A percentile compares a stretch with the other conserved stretches of the same genome.
phyloP scores from a whole-genome alignment of 2,888 invertebrate species.

The Drosophila melanocephala region DNA sequence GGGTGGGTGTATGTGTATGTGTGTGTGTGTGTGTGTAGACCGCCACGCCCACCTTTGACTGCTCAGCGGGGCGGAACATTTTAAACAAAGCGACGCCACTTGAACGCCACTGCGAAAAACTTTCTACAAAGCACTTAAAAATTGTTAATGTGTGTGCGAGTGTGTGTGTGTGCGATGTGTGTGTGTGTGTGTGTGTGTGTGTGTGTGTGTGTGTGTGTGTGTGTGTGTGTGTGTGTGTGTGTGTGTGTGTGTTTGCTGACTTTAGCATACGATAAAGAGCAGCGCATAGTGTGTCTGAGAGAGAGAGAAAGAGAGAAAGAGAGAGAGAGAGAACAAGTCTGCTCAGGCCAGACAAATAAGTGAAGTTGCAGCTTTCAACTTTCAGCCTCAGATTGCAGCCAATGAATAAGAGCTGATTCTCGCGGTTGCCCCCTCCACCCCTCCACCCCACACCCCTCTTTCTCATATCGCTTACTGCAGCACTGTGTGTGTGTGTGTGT shows the following conservation, averaged over 20 bases:
- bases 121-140: constrained; percentile 75
- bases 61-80: constrained; percentile 65
- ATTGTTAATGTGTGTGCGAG: constrained; percentile 46
- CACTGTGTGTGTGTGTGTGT: constrained; percentile 25
- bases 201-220: constrained; percentile 36
- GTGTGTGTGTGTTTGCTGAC: constrained; percentile 50
- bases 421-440: constrained; percentile 24
- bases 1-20: neutral
- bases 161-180: constrained; percentile 21
- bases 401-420: constrained; percentile 58
- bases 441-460: neutral
- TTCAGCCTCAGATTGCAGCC: constrained; percentile 74
- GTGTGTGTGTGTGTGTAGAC: constrained; percentile 34
- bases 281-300: constrained; percentile 9
- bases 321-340: constrained; percentile 1
- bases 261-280: constrained; percentile 75
- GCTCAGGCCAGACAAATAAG: constrained; percentile 73
- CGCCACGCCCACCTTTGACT: constrained; percentile 66
- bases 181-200: constrained; percentile 36
- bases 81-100: constrained; percentile 78
- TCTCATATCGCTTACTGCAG: neutral
- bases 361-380: constrained; percentile 68
- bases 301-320: neutral
- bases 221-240: constrained; percentile 19
- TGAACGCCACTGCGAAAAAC: constrained; percentile 66